phyloP scores from a whole-genome alignment of 1,140 invertebrate genomes.

The Drosophila lini region DNA sequence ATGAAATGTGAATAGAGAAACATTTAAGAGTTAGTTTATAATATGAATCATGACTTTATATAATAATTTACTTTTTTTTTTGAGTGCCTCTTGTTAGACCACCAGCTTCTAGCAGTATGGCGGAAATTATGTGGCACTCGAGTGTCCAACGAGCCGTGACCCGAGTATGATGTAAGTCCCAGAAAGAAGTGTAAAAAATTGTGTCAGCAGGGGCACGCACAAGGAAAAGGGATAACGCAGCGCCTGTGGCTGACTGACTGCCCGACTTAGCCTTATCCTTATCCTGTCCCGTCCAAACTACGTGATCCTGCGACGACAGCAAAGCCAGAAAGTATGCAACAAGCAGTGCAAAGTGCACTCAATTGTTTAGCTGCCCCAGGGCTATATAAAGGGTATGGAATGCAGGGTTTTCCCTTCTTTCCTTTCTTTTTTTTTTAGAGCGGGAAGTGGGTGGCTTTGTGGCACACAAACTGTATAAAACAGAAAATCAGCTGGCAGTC shows the following conservation, averaged over 20 bases:
- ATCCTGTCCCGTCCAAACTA: constrained; percentile 10
- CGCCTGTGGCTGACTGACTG: constrained; percentile 35
- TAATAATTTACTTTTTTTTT: not conserved
- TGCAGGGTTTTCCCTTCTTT: not conserved
- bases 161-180: constrained; percentile 67
- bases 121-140: constrained; percentile 71
- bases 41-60: no score
- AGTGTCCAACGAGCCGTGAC: constrained; percentile 73
- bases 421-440: not conserved
- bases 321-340: constrained; percentile 66
- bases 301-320: constrained; percentile 48
- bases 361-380: constrained; percentile 62
- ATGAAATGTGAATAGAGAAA: not conserved
- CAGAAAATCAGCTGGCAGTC: constrained; percentile 67
- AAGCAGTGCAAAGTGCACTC: constrained; percentile 67
- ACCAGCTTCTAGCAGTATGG: constrained; percentile 25
- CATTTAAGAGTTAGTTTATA: not conserved
- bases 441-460: constrained; percentile 4
- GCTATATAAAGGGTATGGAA: not conserved
- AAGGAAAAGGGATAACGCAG: constrained; percentile 34
- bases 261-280: constrained; percentile 50
- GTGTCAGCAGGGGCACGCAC: constrained; percentile 72
- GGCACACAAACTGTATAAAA: constrained; percentile 33
- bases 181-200: constrained; percentile 56
- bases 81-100: not conserved